Base-by-base conservation (phyloP, 2,797 vertebrate genomes). In the Pogoniulus pusillus region DNA sequence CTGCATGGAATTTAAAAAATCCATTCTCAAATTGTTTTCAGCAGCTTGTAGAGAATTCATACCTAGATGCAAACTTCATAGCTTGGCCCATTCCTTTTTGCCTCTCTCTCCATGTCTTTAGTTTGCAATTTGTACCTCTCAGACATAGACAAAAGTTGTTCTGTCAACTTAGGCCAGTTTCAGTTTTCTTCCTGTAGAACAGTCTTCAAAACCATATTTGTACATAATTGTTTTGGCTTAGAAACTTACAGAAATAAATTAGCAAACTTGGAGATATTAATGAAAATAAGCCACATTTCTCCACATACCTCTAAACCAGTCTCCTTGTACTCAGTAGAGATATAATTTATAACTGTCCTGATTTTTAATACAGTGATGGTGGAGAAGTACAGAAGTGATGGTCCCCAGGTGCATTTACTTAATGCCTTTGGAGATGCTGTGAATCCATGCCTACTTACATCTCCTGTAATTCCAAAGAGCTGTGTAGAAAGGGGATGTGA, bases 41-140 rank as follows among this genome's bases (percentile, higher is more conserved):
- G 73, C 71, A 76, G 1, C 76, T 89, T 66, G 39, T 66, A 89
- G 66, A 82, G 39, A 85, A 83, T 83, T 89, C 79, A 65, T 60
- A 81, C 81, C 84, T 83, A 74, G 79, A 91, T 90, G 72, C 49
- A 96, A 90, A 93, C 82, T 74, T 94, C 84, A 80, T 87, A 82
- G 37, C 47, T 89, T 34, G 35, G 27, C 60, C 75, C 47, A 68
- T 26, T 79, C 73, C 47, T 58, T 89, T 69, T 53, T 89, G 54
- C 37, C 19, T 85, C 32, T 75, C n/a, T 57, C 30, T 41, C 20
- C n/a, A 29, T 57, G 77, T 85, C 53, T 72, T 89, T 81, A 19
- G 30, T 66, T 93, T 90, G n/a, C 45, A 41, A 22, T 91, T 80
- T 89, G 91, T 55, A 72, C 51, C 32, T 91, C 90, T 90, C 81